Evolutionary conservation across 1,140 invertebrate species (phyloP), one percentile per base, ranked within the genome.

Genomic region (Diorhabda carinulata): DNA sequence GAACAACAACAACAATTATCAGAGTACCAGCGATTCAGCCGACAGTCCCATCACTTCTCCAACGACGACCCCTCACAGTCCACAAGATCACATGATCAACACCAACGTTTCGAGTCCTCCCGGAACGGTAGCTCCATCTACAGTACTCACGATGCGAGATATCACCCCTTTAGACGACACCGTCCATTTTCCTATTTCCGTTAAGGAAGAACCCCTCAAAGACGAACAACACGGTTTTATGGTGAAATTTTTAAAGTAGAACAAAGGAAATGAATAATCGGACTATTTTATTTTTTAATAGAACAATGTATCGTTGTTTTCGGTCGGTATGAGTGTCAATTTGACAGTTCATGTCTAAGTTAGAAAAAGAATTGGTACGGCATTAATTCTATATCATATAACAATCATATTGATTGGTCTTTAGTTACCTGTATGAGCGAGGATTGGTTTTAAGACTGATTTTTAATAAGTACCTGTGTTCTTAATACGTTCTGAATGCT

Each of bases 121-220:
- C 10, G 64, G 57, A 57, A 56, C 71, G 66, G 25, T 25, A 25
- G 75, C 72, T 45, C 75, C 75, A 61, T 70, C 77, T 42, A 78
- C 74, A 56, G 77, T 82, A 9, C 65, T 81, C 45, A 80, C 81
- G 10, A 77, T 82, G 74, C 73, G 77, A 45, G 80, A 80, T 43
- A 73, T 81, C 6, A 67, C 72, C 3, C 57, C 68, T 4, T 72
- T 80, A 42, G 79, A 81, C 7, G 78, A 78, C 43, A 69, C 78
- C 8, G 58, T 44, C 58, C 61, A 74, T 9, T 82, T 78, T 63
- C 68, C 72, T 6, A 79, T 82, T 58, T 74, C 78, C 47, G 83
- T 84, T 70, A 84, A 84, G 73, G 80, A 81, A 72, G 82, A 84
- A 72, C 81, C 81, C 4, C 74, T 80, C n/a, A 74, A 82, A 64